These are phyloP conservation scores for Solenopsis invicta DNA, from an alignment of 1,140 invertebrate genomes.

Conservation along the genomic window DNA sequence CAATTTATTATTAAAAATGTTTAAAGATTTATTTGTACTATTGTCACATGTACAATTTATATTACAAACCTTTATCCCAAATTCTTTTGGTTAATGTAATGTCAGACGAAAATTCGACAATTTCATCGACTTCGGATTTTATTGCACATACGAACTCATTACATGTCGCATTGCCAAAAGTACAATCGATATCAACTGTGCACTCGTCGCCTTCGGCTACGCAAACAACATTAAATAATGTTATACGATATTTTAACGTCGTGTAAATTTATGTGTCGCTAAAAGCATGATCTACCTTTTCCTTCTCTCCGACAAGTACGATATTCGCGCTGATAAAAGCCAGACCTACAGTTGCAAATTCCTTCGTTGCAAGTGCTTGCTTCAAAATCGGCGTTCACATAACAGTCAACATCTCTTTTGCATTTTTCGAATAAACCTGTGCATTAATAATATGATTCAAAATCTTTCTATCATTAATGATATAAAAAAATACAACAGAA, in stretches of 20 bases:
- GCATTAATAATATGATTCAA: not conserved
- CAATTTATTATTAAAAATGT: not conserved
- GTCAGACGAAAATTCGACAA: not conserved
- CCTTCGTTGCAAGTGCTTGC: conserved; percentile 66
- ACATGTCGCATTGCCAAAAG: conserved; percentile 49
- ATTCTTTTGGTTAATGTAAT: not conserved
- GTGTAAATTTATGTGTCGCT: not conserved
- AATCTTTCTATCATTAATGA: not conserved
- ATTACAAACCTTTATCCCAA: not conserved
- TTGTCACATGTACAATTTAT: not conserved
- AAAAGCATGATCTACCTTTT: conserved; percentile 65
- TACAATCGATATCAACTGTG: conserved; percentile 76
- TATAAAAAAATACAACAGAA: not conserved
- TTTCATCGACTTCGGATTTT: not conserved
- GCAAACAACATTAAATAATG: conserved; percentile 28
- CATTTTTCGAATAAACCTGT: conserved; percentile 57
- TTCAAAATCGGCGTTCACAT: conserved; percentile 72
- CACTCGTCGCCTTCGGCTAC: conserved; percentile 74
- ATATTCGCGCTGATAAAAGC: conserved; percentile 81
- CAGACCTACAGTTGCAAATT: conserved; percentile 74
- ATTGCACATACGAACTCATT: conserved; percentile 5
- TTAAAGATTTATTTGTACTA: not conserved
- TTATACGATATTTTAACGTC: not conserved
- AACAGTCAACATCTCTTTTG: conserved; percentile 74
- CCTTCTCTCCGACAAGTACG: conserved; percentile 76